Evolutionary conservation across 2,888 invertebrate genomes (phyloP), one percentile per base, ranked within the genome.

Genomic region (Synergus itoensis): DNA sequence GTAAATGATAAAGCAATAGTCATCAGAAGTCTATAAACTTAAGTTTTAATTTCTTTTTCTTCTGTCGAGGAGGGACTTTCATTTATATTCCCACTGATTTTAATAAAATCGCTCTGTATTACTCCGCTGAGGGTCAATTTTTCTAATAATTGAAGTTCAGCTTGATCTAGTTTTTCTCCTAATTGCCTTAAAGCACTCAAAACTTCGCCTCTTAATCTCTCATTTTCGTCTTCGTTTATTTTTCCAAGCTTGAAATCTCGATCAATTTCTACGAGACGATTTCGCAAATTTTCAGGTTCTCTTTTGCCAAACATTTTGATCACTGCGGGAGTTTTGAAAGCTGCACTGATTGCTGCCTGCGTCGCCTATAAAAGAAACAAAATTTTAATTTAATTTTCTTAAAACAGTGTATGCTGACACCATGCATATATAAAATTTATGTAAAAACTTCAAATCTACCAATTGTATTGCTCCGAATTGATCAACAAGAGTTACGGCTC

Each of bases 261-360:
- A 67, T 95, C 94, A 57, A 96, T 93, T 87, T 94, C 93, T 16
- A 92, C 88, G 28, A 96, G 89, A 85, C 94, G 93, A 84, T 95
- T 93, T 79, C 95, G 91, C 76, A 96, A 92, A 86, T 95, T 94
- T 65, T 94, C 94, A 2, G 96, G 95, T 88, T 96, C 95, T 84
- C 95, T 94, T 88, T 94, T 95, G 1, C 95, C 96, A 93, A 96
- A 96, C 91, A 96, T 93, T 86, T 94, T 92, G 62, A 96, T 96
- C 1, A 96, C 95, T 90, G 96, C 96, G 7, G 96, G 96, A 1
- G 96, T 96, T 91, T 95, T 94, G 89, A 96, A 96, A 1, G 96
- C 96, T 87, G 95, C 93, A 81, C 95, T 95, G 76, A 96, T 96
- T 12, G 96, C 96, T 83, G 95, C 95, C 91, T 95, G 95, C 43